phyloP scores from a whole-genome alignment of 2,797 vertebrate species.

The Aeoliscus strigatus region DNA sequence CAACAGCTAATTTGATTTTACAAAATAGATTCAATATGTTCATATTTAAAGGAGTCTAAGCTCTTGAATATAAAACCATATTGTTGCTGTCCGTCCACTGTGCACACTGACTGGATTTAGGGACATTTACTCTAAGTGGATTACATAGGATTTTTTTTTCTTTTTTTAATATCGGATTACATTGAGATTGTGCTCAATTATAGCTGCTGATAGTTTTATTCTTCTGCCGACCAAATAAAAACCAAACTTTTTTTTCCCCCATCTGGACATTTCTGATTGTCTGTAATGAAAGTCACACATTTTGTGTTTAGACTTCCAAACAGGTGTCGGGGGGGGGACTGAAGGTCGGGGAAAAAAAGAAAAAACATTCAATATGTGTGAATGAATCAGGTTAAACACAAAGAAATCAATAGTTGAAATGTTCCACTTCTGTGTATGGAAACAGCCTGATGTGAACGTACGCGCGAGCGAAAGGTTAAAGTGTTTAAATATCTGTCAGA shows the following conservation, averaged over 20 bases:
- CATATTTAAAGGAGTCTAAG: no score
- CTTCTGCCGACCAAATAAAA: no score
- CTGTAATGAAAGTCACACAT: no score
- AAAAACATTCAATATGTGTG: slow-evolving; percentile 28
- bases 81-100: slow-evolving; percentile 25
- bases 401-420: slow-evolving; percentile 59
- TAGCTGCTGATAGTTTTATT: not conserved
- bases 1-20: no score
- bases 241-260: not conserved
- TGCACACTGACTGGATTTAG: slow-evolving; percentile 35
- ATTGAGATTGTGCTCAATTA: slow-evolving; percentile 27
- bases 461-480: slow-evolving; percentile 65
- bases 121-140: slow-evolving; percentile 28
- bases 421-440: slow-evolving; percentile 57
- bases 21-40: no score
- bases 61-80: slow-evolving; percentile 14
- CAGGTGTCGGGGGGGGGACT: no score
- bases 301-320: no score
- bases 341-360: no score
- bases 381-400: slow-evolving; percentile 57
- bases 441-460: slow-evolving; percentile 43
- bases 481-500: slow-evolving; percentile 64
- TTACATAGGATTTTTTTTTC: slow-evolving; percentile 18
- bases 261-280: no score
- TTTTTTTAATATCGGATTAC: slow-evolving; percentile 27